Evolutionary conservation across 2,113 vertebrate species (phyloP).

Genomic region (Tiliqua scincoides): DNA sequence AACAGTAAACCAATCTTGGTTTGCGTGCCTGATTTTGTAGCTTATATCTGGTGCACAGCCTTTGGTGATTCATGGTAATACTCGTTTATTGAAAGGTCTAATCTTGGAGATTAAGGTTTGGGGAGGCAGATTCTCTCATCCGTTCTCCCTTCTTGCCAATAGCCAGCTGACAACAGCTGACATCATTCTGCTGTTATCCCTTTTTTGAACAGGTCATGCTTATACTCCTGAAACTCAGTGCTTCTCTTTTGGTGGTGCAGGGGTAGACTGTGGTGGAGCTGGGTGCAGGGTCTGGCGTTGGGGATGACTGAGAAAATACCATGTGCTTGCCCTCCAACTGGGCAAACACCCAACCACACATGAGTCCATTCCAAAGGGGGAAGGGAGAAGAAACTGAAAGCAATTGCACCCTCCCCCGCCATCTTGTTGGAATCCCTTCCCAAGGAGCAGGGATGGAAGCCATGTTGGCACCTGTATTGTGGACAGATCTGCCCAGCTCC

Average conservation of each 20-base stretch:
- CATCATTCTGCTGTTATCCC: background rate
- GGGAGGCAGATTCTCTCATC: background rate
- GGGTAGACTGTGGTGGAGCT: too few species aligned
- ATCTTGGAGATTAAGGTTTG: background rate
- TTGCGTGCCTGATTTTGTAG: background rate
- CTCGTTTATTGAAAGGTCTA: background rate
- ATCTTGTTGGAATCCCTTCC: too few species aligned
- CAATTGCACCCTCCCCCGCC: too few species aligned
- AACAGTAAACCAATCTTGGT: background rate
- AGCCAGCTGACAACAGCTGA: background rate
- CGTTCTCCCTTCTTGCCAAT: background rate
- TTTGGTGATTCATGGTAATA: background rate
- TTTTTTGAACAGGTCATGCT: background rate
- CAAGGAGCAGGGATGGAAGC: too few species aligned
- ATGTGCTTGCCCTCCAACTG: too few species aligned
- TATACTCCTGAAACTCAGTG: background rate
- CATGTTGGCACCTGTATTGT: too few species aligned
- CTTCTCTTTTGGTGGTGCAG: background rate
- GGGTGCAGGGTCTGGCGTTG: too few species aligned
- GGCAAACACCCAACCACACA: too few species aligned
- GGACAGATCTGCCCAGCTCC: too few species aligned
- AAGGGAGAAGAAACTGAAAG: too few species aligned
- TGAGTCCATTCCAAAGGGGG: too few species aligned
- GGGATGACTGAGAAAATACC: too few species aligned
- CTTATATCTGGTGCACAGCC: background rate